Base-by-base conservation (phyloP, 2,888 invertebrate genomes). In the Lasioglossum pauxillum region DNA sequence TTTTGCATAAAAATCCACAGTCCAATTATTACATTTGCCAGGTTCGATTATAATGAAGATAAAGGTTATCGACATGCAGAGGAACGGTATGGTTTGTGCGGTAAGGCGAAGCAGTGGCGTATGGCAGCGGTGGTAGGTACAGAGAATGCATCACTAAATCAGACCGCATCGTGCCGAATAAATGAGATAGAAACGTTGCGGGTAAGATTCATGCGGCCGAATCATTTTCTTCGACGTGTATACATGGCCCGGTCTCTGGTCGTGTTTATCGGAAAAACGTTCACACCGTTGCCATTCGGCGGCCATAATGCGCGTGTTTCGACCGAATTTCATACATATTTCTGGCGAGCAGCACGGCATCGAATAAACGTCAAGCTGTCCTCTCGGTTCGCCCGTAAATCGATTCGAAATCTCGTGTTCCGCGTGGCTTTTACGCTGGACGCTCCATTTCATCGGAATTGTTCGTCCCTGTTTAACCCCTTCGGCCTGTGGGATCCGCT, bases 151-250 rank as follows among this genome's bases (percentile, higher is more conserved):
- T 74, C 82, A 60, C 80, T 90, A 86, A 90, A 90, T 90, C 87
- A 87, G 78, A 44, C 79, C 53, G 80, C 90, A 75, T 75, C 80
- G 87, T 83, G 75, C 75, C 81, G 85, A 86, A 84, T 88, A 90
- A 90, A 90, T 89, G 90, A 86, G 80, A 89, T 74, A 87, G 89
- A 90, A 90, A 85, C 87, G 84, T 79, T 82, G 38, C 44, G 67
- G 82, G 88, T 83, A 88, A 87, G 89, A 89, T 90, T 89, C 90
- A 78, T 71, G 86, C 80, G 78, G 71, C 27, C 60, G 84, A 90
- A 90, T 90, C 90, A 90, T 90, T 83, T 84, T 86, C 89, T 82
- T 87, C 85, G 90, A 89, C 85, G 88, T 80, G 77, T 74, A 81
- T 44, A 75, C 74, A 80, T 60, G 77, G 57, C 69, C n/a, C 12